These are phyloP conservation scores for Colistium nudipinnis DNA, from an alignment of 2,113 vertebrate genomes.

Conservation along the genomic window DNA sequence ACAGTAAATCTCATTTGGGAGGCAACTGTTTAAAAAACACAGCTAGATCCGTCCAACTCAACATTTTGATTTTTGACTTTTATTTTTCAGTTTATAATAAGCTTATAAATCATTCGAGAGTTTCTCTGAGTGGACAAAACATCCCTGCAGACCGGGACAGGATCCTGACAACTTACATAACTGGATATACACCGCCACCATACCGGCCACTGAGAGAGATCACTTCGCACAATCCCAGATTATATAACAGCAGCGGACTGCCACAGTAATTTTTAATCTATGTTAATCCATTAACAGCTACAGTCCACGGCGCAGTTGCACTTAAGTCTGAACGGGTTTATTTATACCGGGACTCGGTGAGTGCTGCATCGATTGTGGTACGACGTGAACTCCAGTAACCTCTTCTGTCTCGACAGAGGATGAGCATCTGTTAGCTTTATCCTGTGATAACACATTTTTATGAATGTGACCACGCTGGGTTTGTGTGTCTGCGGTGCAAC, in stretches of 20 bases:
- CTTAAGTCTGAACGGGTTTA: not conserved
- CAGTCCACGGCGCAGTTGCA: not conserved
- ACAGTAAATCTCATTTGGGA: too few relatives aligned
- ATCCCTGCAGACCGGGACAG: conserved; percentile 30
- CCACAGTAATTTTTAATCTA: conserved; percentile 27
- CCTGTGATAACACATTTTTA: too few relatives aligned
- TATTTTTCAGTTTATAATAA: not conserved
- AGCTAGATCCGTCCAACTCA: not conserved
- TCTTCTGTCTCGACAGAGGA: conserved; percentile 42
- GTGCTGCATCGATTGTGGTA: conserved; percentile 43
- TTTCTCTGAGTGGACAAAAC: not conserved
- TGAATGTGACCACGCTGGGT: too few relatives aligned
- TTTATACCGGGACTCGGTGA: conserved; percentile 14
- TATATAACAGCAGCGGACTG: conserved; percentile 55
- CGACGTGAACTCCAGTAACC: conserved; percentile 81
- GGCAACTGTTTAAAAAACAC: too few relatives aligned
- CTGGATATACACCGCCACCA: conserved; percentile 39
- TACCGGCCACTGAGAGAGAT: conserved; percentile 40
- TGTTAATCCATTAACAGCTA: conserved; percentile 23
- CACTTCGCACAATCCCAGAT: conserved; percentile 49
- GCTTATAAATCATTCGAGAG: not conserved
- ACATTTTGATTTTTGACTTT: not conserved
- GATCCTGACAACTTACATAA: conserved; percentile 62
- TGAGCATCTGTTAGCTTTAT: conserved; percentile 28
- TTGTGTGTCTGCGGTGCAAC: too few relatives aligned